Base-by-base conservation (phyloP, 2,797 vertebrate genomes). In the Crypturellus tataupa region DNA sequence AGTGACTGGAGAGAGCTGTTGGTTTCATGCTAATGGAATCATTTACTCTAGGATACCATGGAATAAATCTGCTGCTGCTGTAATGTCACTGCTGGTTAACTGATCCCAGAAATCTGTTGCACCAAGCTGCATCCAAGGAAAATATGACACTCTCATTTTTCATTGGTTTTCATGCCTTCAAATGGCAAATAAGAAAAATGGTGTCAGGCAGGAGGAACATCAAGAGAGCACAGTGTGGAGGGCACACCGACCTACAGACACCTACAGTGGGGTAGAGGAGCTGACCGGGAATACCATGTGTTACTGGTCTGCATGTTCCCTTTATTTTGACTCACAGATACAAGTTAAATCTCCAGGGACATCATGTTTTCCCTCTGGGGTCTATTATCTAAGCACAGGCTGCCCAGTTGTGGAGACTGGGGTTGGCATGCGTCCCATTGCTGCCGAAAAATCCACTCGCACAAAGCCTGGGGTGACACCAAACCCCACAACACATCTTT, bases 1-100 rank as follows among this genome's bases (percentile, higher is more conserved):
- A 0, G 0, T 72, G 80, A 87, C 29, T 67, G 63, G 77, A 91
- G n/a, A 89, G 80, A 89, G 9, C 27, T 90, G 75, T 85, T 39
- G 37, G 37, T 87, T 94, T 89, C 56, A 83, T 37, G 71, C 56
- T 68, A 93, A 85, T 63, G 85, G 53, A 77, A 73, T 70, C 77
- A 12, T 71, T 85, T 65, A 51, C 29, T 64, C 16, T 44, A 25
- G 9, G 59, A 92, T 51, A 53, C 3, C 39, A 5, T 6, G 11
- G 67, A 60, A 80, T 19, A 73, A 71, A 77, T 71, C 58, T 77
- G 58, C 35, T 78, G 8, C 46, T 85, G 7, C 19, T 80, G 67
- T 56, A 84, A 51, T 11, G 15, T 65, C 87, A n/a, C 75, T 86
- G 21, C 33, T 77, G 10, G 25, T 73, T 72, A 90, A 72, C 58